Percentiles rank a stretch among this genome's conserved stretches.
Evolutionary conservation across 64 coral and sea anemone genomes (phyloP).

Genomic region (Cladopsammia gracilis): DNA sequence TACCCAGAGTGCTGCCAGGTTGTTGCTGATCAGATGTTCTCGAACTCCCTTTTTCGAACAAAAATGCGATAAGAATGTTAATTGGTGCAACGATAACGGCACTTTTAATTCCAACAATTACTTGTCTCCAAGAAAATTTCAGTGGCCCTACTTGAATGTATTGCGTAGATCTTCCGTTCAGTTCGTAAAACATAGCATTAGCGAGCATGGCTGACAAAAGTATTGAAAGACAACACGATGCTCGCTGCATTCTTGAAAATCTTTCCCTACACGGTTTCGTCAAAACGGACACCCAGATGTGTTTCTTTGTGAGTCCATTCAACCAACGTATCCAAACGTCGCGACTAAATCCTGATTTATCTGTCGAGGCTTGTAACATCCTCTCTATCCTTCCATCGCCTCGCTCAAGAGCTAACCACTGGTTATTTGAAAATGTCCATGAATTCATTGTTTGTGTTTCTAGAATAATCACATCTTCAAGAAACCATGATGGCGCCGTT

Average conservation of each 20-base stretch:
- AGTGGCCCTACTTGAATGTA: conserved; percentile 17
- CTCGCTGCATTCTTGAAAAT: conserved; percentile 43
- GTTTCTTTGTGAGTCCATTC: conserved; percentile 39
- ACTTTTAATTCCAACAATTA: conserved; percentile 30
- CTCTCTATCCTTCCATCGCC: conserved; percentile 30
- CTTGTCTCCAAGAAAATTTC: conserved; percentile 19
- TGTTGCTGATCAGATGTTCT: background rate
- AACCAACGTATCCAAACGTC: background rate
- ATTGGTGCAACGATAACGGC: conserved; percentile 16
- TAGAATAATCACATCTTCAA: too few relatives aligned
- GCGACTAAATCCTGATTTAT: background rate
- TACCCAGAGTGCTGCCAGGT: background rate
- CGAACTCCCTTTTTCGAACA: conserved; percentile 33
- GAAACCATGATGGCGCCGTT: too few relatives aligned
- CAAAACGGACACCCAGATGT: conserved; percentile 68
- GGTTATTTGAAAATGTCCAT: background rate
- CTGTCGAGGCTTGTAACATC: background rate
- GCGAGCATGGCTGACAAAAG: conserved; percentile 56
- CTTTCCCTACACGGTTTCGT: background rate
- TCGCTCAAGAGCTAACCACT: conserved; percentile 38
- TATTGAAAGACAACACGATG: conserved; percentile 54
- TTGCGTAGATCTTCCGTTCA: background rate
- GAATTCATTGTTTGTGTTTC: background rate
- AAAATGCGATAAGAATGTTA: conserved; percentile 10
- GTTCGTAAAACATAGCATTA: conserved; percentile 48